Conservation (phyloP, 2,797 vertebrate species). For the Novumbra hubbsi region DNA sequence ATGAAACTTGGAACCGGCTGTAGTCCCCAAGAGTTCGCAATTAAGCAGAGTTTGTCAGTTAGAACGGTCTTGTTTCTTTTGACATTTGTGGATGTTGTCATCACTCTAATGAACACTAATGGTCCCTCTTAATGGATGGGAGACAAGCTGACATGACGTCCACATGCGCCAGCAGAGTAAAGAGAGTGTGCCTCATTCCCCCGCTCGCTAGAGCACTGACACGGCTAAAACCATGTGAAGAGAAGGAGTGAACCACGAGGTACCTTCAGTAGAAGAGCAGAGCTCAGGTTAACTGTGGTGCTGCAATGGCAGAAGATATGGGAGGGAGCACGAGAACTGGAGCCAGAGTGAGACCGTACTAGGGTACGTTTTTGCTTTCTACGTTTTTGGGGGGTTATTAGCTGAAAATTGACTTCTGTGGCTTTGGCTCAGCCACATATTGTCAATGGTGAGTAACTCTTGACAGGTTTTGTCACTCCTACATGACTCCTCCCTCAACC, state of each 20-base stretch:
- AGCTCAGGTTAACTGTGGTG: constrained; percentile 27
- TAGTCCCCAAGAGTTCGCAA: constrained; percentile 40
- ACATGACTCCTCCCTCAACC: too few relatives aligned
- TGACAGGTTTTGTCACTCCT: neutral
- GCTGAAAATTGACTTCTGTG: constrained; percentile 54
- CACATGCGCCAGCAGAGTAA: constrained; percentile 36
- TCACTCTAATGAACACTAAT: constrained; percentile 60
- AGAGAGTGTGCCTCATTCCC: constrained; percentile 27
- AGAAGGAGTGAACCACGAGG: neutral
- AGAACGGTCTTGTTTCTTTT: constrained; percentile 29
- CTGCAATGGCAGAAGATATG: neutral
- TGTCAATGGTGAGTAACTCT: neutral
- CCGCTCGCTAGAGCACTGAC: constrained; percentile 9
- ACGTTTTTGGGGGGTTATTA: constrained; percentile 49
- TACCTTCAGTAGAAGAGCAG: constrained; percentile 46
- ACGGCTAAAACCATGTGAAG: neutral
- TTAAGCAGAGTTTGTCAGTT: constrained; percentile 47
- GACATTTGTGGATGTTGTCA: constrained; percentile 46
- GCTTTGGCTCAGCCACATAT: constrained; percentile 6
- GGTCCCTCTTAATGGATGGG: constrained; percentile 41
- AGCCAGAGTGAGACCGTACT: neutral
- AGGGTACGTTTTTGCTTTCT: constrained; percentile 61
- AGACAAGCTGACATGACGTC: constrained; percentile 45
- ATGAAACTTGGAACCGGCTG: constrained; percentile 23
- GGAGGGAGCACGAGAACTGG: constrained; percentile 3